Evolutionary conservation across 2,113 vertebrate genomes (phyloP).

Genomic region (Myodes glareolus): DNA sequence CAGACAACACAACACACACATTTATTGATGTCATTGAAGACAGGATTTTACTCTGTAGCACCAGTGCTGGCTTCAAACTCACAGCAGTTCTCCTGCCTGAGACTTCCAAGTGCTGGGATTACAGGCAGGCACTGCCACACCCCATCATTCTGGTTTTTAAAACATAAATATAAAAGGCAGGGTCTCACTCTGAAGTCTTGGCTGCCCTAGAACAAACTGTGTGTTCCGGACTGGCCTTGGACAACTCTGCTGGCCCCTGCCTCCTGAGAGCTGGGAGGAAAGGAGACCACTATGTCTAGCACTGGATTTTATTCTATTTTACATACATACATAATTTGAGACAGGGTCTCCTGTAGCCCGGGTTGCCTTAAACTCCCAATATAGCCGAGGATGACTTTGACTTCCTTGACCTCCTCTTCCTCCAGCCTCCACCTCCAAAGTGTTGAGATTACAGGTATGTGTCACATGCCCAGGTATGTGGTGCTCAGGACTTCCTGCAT

Average conservation of each 20-base stretch:
- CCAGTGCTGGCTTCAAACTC: background rate
- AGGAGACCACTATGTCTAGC: background rate
- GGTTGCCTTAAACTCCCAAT: background rate
- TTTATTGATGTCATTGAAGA: background rate
- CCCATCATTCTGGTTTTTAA: too few relatives aligned
- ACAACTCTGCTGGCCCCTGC: background rate
- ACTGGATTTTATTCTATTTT: background rate
- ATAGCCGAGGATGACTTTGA: background rate
- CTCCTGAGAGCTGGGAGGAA: background rate
- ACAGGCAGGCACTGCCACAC: too few relatives aligned
- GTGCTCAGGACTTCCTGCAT: background rate
- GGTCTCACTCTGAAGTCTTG: too few relatives aligned
- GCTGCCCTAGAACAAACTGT: too few relatives aligned
- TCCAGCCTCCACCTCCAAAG: background rate
- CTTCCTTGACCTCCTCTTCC: background rate
- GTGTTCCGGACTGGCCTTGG: background rate
- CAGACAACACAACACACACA: background rate
- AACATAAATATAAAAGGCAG: too few relatives aligned
- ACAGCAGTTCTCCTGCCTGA: background rate
- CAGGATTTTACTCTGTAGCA: background rate
- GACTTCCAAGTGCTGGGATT: background rate
- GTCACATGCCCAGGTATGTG: background rate
- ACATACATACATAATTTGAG: background rate
- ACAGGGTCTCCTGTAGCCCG: background rate
- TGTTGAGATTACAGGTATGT: background rate